Evolutionary conservation across 2,888 invertebrate species (phyloP), one percentile per base, ranked within the genome.

Genomic region (Conchocele bisecta): DNA sequence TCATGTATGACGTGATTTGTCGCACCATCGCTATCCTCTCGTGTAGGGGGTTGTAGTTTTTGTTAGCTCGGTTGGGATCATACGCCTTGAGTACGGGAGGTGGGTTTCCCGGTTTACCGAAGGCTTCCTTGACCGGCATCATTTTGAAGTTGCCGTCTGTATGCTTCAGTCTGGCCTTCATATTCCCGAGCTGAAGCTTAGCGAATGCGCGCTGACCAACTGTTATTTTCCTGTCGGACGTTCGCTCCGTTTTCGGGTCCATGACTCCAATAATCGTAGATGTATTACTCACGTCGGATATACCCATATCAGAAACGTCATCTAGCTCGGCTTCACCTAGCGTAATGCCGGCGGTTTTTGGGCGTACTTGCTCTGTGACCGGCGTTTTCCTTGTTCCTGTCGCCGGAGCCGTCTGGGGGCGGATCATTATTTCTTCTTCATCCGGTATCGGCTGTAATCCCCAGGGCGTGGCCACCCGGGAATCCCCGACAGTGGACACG

Each of bases 21-120:
- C 81, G 73, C 0, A 84, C 84, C n/a, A 86, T 60, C 0, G 84
- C 86, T 42, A 83, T 66, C 48, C 78, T 76, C 57, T 86, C 86
- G 31, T 81, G 78, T 9, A 75, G 56, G 1, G 79, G 82, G 54
- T 76, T 78, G 42, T 72, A 65, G 7, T 54, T n/a, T 9, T 66
- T 44, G 33, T 60, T 60, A 2, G 41, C 50, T 39, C 46, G 51
- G 5, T 31, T 31, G 3, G 74, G 71, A 22, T 74, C 73, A 50
- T 35, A 69, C 3, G 68, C 76, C 42, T 58, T 61, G 15, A 61
- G 57, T 44, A 75, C 63, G 29, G 64, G 42, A 9, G 66, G 63
- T n/a, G 66, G 51, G 17, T 75, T 66, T 11, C 68, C 76, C 26
- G 58, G 44, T 2, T 68, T 59, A 24, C 53, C 58, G 33, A 76